phyloP scores from a whole-genome alignment of 2,797 vertebrate species.

The Pangasius krempfi region DNA sequence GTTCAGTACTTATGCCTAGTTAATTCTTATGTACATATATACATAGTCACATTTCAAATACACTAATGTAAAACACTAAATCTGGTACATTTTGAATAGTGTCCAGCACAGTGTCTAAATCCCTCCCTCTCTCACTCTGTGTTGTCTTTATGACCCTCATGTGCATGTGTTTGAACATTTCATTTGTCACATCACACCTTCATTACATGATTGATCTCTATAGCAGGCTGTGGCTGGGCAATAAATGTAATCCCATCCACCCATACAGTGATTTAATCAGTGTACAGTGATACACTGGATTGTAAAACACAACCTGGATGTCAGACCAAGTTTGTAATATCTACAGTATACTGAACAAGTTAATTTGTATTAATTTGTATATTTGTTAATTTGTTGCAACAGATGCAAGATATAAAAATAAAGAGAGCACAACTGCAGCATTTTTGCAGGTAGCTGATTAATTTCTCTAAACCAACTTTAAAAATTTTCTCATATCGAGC shows the following conservation, averaged over 20 bases:
- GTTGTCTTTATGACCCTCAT: constrained; percentile 19
- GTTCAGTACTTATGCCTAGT: background rate
- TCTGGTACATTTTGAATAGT: no score
- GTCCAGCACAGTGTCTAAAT: background rate
- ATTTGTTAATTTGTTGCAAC: no score
- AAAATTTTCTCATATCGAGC: background rate
- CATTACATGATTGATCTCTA: constrained; percentile 18
- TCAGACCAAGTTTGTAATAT: background rate
- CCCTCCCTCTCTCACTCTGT: background rate
- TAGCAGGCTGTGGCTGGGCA: constrained; percentile 5
- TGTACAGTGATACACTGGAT: background rate
- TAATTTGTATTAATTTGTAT: background rate
- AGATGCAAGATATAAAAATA: background rate
- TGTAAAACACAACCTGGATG: background rate
- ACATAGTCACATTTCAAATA: background rate
- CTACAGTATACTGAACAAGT: background rate
- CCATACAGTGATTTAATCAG: constrained; percentile 42
- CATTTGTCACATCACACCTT: background rate
- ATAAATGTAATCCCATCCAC: constrained; percentile 16
- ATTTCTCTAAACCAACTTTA: background rate
- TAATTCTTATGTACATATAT: background rate
- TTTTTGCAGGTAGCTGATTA: background rate
- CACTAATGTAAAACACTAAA: background rate
- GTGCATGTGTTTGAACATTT: background rate
- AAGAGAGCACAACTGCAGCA: background rate